phyloP scores from a whole-genome alignment of 1,140 invertebrate genomes.

The Meloidogyne floridensis region DNA sequence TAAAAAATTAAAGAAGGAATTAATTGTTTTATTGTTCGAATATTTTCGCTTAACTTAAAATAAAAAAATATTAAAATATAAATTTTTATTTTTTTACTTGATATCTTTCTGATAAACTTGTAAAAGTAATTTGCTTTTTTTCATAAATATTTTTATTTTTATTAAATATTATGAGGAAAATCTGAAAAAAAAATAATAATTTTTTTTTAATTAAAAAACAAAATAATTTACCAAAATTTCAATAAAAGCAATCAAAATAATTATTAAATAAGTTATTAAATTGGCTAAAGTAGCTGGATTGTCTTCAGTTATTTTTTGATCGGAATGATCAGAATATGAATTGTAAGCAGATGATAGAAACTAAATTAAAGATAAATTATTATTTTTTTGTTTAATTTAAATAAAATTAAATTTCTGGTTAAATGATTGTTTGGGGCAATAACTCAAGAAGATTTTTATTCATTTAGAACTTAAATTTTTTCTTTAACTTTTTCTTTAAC shows the following conservation, averaged over 20 bases:
- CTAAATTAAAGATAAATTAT: neutral
- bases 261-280: neutral
- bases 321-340: neutral
- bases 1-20: neutral
- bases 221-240: slow-evolving; percentile 8
- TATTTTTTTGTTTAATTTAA: neutral
- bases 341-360: neutral
- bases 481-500: too few species aligned
- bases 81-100: neutral
- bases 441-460: too few species aligned
- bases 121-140: neutral
- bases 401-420: too few species aligned
- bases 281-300: neutral
- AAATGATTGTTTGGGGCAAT: too few species aligned
- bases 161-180: neutral
- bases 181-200: neutral
- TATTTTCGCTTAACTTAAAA: slow-evolving; percentile 2
- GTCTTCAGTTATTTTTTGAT: neutral
- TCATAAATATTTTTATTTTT: slow-evolving; percentile 26
- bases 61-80: neutral
- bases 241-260: slow-evolving; percentile 14
- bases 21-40: neutral
- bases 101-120: slow-evolving; percentile 11
- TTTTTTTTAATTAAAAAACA: neutral
- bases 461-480: too few species aligned